These are phyloP conservation scores for Oxycera nigricornis DNA, from an alignment of 2,888 invertebrate species.

Conservation along the genomic window DNA sequence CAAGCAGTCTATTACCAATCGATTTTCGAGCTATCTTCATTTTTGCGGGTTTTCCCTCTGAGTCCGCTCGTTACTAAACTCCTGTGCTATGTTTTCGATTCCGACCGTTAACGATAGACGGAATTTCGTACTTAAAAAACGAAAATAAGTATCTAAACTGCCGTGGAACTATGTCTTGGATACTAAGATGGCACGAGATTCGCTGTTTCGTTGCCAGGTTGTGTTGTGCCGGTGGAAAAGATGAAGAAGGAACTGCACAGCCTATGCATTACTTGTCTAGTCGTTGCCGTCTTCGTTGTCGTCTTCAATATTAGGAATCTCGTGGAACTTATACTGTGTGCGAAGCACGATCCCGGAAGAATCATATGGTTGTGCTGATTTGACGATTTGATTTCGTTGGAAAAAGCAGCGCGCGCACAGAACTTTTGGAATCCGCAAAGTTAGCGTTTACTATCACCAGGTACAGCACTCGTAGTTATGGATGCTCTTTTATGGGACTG, in stretches of 20 bases:
- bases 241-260: conserved; percentile 1
- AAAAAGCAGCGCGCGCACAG: conserved; percentile 38
- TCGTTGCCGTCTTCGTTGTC: neutral
- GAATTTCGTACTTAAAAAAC: neutral
- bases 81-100: neutral
- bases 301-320: conserved; percentile 1
- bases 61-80: neutral
- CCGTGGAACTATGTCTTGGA: conserved; percentile 22
- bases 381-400: conserved; percentile 41
- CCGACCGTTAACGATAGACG: neutral
- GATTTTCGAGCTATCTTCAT: conserved; percentile 36
- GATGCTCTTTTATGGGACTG: too few species aligned
- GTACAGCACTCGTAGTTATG: too few species aligned
- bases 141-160: neutral
- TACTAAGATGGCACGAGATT: conserved; percentile 32
- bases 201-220: neutral
- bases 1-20: conserved; percentile 36
- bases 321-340: conserved; percentile 43
- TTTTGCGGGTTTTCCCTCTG: neutral
- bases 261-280: neutral
- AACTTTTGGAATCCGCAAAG: conserved; percentile 21
- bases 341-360: conserved; percentile 61
- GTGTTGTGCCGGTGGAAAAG: neutral
- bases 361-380: conserved; percentile 49
- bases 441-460: neutral